Evolutionary conservation across 2,113 vertebrate species (phyloP).

Genomic region (Cebidichthys violaceus): DNA sequence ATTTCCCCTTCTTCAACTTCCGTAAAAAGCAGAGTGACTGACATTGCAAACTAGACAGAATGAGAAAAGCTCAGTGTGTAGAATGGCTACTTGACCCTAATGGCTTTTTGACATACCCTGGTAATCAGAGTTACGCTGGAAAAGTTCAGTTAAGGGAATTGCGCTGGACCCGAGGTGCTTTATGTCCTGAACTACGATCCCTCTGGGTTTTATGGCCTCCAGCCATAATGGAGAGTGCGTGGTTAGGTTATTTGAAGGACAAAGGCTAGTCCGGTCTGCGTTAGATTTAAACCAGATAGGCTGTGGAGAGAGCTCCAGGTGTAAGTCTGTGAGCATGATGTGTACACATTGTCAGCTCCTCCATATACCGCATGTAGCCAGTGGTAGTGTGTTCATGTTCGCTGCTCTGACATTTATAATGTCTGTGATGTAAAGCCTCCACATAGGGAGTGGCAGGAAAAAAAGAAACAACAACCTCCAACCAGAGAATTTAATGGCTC

Average conservation of each 20-base stretch:
- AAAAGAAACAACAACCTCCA: constrained; percentile 35
- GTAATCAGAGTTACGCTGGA: constrained; percentile 58
- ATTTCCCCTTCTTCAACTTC: background rate
- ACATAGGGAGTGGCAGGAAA: constrained; percentile 20
- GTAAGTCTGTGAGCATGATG: constrained; percentile 42
- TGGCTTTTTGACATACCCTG: constrained; percentile 51
- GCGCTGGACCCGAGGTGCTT: constrained; percentile 59
- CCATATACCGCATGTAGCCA: constrained; percentile 18
- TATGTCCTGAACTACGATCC: constrained; percentile 47
- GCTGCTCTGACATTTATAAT: constrained; percentile 55
- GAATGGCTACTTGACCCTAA: constrained; percentile 51
- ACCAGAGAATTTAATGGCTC: constrained; percentile 56
- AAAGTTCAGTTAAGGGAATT: constrained; percentile 69
- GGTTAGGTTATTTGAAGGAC: constrained; percentile 74
- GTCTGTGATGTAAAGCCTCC: constrained; percentile 43
- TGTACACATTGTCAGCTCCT: constrained; percentile 44
- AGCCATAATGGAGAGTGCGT: constrained; percentile 65
- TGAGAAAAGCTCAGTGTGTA: constrained; percentile 23
- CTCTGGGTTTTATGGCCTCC: constrained; percentile 59
- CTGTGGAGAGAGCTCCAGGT: constrained; percentile 39
- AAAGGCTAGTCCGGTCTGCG: constrained; percentile 59
- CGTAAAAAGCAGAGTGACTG: background rate
- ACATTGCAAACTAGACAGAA: constrained; percentile 22
- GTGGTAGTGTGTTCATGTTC: constrained; percentile 21
- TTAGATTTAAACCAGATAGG: constrained; percentile 64